phyloP scores from a whole-genome alignment of 2,113 vertebrate genomes.

The Gila orcuttii region DNA sequence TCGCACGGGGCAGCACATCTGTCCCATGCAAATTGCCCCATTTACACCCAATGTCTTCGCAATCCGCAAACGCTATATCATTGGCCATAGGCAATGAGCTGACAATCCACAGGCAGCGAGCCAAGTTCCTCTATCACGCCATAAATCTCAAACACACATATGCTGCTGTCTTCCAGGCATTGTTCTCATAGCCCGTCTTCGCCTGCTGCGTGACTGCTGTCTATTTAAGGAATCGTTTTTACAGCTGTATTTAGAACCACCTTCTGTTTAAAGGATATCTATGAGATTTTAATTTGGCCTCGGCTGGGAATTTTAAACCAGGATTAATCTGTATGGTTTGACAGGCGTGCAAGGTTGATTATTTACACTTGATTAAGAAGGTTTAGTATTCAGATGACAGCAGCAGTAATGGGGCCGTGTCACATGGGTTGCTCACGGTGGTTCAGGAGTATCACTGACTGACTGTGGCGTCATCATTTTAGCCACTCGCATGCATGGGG shows the following conservation, averaged over 20 bases:
- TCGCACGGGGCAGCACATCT: slow-evolving; percentile 64
- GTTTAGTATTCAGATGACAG: slow-evolving; percentile 64
- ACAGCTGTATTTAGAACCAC: slow-evolving; percentile 47
- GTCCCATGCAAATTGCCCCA: slow-evolving; percentile 66
- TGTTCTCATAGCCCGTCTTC: slow-evolving; percentile 57
- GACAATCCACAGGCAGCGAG: slow-evolving; percentile 64
- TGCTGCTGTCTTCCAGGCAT: slow-evolving; percentile 64
- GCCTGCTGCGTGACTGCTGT: slow-evolving; percentile 53
- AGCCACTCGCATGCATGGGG: neutral
- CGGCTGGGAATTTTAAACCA: slow-evolving; percentile 59
- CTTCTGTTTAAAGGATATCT: slow-evolving; percentile 69
- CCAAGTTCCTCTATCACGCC: slow-evolving; percentile 56
- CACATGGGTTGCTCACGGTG: neutral
- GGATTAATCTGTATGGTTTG: slow-evolving; percentile 56
- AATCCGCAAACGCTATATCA: slow-evolving; percentile 64
- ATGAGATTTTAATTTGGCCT: slow-evolving; percentile 66
- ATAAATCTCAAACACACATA: slow-evolving; percentile 70
- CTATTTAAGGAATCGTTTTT: slow-evolving; percentile 64
- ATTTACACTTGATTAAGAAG: slow-evolving; percentile 62
- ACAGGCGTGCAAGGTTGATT: slow-evolving; percentile 62
- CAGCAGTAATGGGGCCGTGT: slow-evolving; percentile 64
- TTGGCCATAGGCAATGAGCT: slow-evolving; percentile 70
- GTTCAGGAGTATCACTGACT: slow-evolving; percentile 28
- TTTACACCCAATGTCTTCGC: slow-evolving; percentile 49
- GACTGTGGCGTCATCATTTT: neutral